Evolutionary conservation across 2,888 invertebrate species (phyloP).

Genomic region (Amitus sp.): DNA sequence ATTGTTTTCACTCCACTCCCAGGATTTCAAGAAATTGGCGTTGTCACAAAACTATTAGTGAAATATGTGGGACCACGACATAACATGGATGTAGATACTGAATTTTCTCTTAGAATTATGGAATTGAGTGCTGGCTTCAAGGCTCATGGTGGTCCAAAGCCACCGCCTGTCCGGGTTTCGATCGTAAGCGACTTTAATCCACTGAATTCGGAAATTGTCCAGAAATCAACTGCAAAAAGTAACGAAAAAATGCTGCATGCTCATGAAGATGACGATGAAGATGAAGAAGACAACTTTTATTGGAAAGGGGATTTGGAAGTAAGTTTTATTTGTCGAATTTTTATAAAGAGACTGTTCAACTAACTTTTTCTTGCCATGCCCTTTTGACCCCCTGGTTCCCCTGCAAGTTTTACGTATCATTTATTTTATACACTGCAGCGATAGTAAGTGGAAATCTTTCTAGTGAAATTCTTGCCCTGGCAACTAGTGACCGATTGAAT

Average conservation of each 20-base stretch:
- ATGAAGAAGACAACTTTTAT: conserved; percentile 65
- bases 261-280: conserved; percentile 56
- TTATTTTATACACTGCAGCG: too few relatives aligned
- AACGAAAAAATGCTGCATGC: conserved; percentile 41
- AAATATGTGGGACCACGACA: conserved; percentile 64
- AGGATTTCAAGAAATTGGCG: conserved; percentile 81
- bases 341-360: too few relatives aligned
- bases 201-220: too few relatives aligned
- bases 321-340: conserved; percentile 39
- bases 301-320: conserved; percentile 71
- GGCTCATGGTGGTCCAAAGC: conserved; percentile 53
- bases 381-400: too few relatives aligned
- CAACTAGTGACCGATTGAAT: too few relatives aligned
- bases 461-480: too few relatives aligned
- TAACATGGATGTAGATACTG: conserved; percentile 70
- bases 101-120: conserved; percentile 76
- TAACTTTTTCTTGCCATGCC: too few relatives aligned
- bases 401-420: too few relatives aligned
- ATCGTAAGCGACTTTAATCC: too few relatives aligned
- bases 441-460: too few relatives aligned
- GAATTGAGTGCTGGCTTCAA: conserved; percentile 71
- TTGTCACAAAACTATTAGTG: conserved; percentile 77
- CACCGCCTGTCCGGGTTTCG: conserved; percentile 48
- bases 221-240: conserved; percentile 15
- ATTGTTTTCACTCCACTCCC: conserved; percentile 81